phyloP scores from a whole-genome alignment of 2,888 invertebrate species.

The Arge pagana region DNA sequence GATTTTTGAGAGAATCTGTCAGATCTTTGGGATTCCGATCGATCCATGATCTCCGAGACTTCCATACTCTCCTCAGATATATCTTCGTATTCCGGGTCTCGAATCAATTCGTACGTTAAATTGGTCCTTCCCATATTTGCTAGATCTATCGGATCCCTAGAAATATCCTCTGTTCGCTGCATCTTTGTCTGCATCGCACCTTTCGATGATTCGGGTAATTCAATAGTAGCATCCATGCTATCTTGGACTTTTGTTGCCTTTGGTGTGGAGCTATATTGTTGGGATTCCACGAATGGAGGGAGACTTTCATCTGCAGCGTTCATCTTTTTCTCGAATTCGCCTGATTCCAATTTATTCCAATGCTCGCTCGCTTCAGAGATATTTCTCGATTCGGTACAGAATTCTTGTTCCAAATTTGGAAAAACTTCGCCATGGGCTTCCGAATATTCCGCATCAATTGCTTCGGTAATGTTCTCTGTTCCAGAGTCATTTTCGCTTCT shows the following conservation, averaged over 20 bases:
- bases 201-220: no score
- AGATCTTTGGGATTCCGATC: constrained; percentile 37
- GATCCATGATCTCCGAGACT: constrained; percentile 52
- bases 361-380: not conserved
- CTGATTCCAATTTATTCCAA: not conserved
- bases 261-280: not conserved
- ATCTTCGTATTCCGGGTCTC: constrained; percentile 50
- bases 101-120: constrained; percentile 11
- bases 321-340: not conserved
- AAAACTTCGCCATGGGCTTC: not conserved
- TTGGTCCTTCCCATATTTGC: constrained; percentile 2
- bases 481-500: constrained; percentile 37
- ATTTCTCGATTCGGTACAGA: not conserved
- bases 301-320: not conserved
- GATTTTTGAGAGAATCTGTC: constrained; percentile 32
- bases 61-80: constrained; percentile 55
- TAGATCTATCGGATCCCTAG: no score
- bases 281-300: not conserved
- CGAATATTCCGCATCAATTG: constrained; percentile 28
- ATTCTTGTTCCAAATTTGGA: constrained; percentile 5
- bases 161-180: no score
- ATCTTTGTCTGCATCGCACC: no score
- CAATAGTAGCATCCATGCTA: not conserved
- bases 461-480: constrained; percentile 37
- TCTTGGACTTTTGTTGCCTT: not conserved